Conservation (phyloP, 2,797 vertebrate species). For the Enteromius unitaeniatus region DNA sequence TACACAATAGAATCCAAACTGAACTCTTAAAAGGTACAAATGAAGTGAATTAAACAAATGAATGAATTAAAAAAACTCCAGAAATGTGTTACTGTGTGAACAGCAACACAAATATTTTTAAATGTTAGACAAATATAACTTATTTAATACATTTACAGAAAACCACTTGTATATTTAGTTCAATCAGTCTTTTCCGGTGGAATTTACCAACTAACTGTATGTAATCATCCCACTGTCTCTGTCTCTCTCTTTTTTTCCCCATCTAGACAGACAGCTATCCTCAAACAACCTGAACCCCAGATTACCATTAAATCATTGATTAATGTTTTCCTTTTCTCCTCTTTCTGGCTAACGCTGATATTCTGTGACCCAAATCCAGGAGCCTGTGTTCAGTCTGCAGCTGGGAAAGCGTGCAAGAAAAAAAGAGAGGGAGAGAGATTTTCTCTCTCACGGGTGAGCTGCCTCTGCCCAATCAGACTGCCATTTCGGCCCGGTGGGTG, state of each 20-base stretch:
- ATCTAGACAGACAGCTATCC: slow-evolving; percentile 24
- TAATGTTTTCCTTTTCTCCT: slow-evolving; percentile 40
- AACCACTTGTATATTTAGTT: background rate
- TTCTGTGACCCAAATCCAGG: slow-evolving; percentile 49
- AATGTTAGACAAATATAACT: too few relatives aligned
- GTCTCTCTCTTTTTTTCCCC: slow-evolving; percentile 5
- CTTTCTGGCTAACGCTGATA: slow-evolving; percentile 9
- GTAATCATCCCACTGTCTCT: slow-evolving; percentile 31
- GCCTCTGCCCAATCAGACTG: slow-evolving; percentile 42
- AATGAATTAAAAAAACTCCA: background rate
- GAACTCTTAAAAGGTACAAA: background rate
- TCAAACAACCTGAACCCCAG: slow-evolving; percentile 47
- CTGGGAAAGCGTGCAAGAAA: background rate
- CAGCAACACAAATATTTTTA: too few relatives aligned
- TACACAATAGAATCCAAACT: background rate
- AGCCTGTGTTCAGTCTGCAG: slow-evolving; percentile 36
- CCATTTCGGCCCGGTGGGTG: slow-evolving; percentile 42
- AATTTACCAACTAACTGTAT: slow-evolving; percentile 14
- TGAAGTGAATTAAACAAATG: too few relatives aligned
- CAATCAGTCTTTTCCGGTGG: background rate
- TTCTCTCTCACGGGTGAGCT: slow-evolving; percentile 26
- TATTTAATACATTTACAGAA: background rate
- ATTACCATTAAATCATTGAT: slow-evolving; percentile 54
- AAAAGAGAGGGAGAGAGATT: slow-evolving; percentile 9
- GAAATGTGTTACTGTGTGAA: background rate